Conservation (phyloP, 2,888 invertebrate species). For the Drosophila trichaetosa region DNA sequence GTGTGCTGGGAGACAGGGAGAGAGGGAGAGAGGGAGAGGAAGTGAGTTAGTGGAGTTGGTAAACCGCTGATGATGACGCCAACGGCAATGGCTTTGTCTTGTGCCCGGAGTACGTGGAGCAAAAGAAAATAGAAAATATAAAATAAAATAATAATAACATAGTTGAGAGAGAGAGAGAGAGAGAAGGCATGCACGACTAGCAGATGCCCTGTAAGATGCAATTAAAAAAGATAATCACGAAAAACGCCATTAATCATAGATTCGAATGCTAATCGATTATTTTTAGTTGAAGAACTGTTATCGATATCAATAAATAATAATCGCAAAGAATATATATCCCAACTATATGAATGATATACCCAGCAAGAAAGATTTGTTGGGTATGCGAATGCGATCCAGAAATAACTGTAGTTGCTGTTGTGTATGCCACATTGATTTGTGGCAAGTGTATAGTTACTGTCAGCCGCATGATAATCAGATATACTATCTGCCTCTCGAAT, state of each 20-base stretch:
- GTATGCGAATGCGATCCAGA: constrained; percentile 27
- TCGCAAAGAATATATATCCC: constrained; percentile 17
- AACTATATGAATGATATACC: neutral
- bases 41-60: neutral
- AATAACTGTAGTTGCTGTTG: constrained; percentile 8
- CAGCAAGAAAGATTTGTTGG: neutral
- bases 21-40: neutral
- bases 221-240: neutral
- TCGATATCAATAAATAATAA: neutral
- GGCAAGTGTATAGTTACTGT: constrained; percentile 25
- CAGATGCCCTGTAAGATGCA: neutral
- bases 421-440: constrained; percentile 30
- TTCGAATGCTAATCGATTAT: neutral
- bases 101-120: constrained; percentile 22
- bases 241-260: neutral
- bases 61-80: constrained; percentile 32
- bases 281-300: neutral
- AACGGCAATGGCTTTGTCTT: constrained; percentile 62
- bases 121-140: constrained; percentile 2
- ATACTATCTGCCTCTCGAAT: constrained; percentile 17
- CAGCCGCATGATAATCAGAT: constrained; percentile 24
- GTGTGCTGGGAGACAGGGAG: neutral
- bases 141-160: constrained; percentile 17
- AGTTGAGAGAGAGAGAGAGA: neutral
- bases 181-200: neutral